A percentile compares a stretch with the other conserved stretches of the same genome.
Evolutionary conservation across 2,113 vertebrate genomes (phyloP).

Genomic region (Daboia siamensis): DNA sequence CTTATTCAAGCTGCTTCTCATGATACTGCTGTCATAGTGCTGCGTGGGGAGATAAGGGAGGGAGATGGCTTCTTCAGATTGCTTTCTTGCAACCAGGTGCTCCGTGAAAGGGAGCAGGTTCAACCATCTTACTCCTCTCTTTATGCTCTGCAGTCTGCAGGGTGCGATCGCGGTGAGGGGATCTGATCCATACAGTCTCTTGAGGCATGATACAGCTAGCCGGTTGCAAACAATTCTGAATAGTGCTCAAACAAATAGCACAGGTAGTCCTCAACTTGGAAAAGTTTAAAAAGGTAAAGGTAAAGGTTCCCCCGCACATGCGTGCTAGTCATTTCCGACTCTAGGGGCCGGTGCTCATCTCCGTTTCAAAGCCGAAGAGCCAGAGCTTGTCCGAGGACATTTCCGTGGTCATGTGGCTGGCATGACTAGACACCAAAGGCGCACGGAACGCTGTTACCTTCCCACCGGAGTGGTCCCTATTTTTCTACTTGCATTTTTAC

Average conservation of each 20-base stretch:
- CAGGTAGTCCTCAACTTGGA: too few species aligned
- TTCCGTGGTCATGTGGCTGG: too few species aligned
- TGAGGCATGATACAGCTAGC: neutral
- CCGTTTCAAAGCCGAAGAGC: too few species aligned
- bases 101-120: neutral
- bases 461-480: too few species aligned
- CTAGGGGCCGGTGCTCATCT: too few species aligned
- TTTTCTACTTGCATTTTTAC: too few species aligned
- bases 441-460: too few species aligned
- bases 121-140: neutral
- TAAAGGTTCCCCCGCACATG: too few species aligned
- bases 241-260: neutral
- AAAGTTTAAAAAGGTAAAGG: too few species aligned
- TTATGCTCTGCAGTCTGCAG: neutral
- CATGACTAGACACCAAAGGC: too few species aligned
- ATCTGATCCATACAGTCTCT: neutral
- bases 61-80: neutral
- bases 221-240: neutral
- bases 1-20: constrained; percentile 41
- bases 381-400: too few species aligned
- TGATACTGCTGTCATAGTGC: neutral
- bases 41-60: neutral
- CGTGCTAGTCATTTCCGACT: too few species aligned
- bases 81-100: neutral
- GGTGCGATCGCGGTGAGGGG: neutral